Conservation (phyloP, 2,888 invertebrate genomes). For the Agriopis aurantiaria region DNA sequence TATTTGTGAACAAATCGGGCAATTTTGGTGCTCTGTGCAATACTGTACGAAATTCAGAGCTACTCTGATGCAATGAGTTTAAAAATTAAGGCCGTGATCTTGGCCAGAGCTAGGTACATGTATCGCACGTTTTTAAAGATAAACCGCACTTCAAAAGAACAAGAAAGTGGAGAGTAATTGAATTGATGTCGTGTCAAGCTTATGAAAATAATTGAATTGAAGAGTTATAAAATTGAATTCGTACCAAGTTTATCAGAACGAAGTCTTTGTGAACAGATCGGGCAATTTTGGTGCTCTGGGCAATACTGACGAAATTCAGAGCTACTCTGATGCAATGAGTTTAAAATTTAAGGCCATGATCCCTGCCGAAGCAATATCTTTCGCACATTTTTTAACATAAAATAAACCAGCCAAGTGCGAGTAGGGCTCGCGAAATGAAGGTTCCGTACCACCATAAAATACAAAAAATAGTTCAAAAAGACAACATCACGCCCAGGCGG, state of each 20-base stretch:
- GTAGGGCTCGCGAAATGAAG: no score
- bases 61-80: constrained; percentile 17
- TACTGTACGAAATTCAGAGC: constrained; percentile 6
- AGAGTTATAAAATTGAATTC: constrained; percentile 17
- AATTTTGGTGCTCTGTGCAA: constrained; percentile 3
- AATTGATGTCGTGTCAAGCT: no score
- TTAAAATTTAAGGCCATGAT: not conserved
- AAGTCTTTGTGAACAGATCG: constrained; percentile 1
- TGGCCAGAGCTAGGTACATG: no score
- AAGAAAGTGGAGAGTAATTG: no score
- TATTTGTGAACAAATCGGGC: constrained; percentile 1
- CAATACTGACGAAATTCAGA: constrained; percentile 9
- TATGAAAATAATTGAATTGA: no score
- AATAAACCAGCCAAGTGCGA: no score
- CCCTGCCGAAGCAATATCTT: not conserved
- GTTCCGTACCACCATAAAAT: no score
- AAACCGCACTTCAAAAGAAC: no score
- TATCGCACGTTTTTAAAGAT: not conserved
- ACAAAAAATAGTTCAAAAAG: no score
- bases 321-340: constrained; percentile 14
- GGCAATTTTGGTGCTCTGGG: not conserved
- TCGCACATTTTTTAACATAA: no score
- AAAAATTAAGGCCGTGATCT: no score
- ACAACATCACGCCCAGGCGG: no score
- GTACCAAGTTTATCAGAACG: constrained; percentile 34